Base-by-base conservation (phyloP, 2,888 invertebrate species). In the Argyresthia albistria region DNA sequence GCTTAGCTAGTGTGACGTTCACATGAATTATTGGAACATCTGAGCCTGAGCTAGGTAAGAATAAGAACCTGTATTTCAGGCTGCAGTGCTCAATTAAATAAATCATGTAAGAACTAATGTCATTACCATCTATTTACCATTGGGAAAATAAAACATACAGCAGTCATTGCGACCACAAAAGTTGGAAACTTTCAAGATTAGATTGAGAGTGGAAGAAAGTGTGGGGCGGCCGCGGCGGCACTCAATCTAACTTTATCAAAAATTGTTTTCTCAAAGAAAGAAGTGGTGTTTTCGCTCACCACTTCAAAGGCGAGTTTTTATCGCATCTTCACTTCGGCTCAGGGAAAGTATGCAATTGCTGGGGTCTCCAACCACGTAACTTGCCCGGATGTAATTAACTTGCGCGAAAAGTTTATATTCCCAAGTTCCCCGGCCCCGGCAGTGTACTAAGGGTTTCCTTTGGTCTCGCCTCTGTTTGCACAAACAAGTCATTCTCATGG, bases 401-500 rank as follows among this genome's bases (percentile, higher is more conserved):
- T 61, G 58, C 57, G 58, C 63, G 59, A 61, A 62, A 74, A 75
- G 64, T 65, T 55, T 53, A 55, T 53, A 71, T 65, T 70, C 67
- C 62, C 58, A 58, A 64, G 62, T 65, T 54, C 25, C 36, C 50
- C 45, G 46, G 15, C 50, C 43, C 46, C 53, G 46, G 43, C 59
- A 25, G 25, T 25, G 25, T 25, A 25, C 25, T 25, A 25, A 25
- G 25, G 25, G 6, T 2, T 25, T 6, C 3, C 25, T 25, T 55
- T 53, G 56, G 58, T 55, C 62, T 54, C 56, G 48, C 58, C 53
- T 61, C 58, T 65, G 64, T 69, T 69, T 65, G 61, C 65, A 61
- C 65, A 69, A 74, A 73, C 71, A 66, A 69, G 64, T 69, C 65
- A 74, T 78, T 78, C 67, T 74, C 69, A 79, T 78, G 78, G 63